phyloP scores from a whole-genome alignment of 2,888 invertebrate genomes.

The Atrina japonica region DNA sequence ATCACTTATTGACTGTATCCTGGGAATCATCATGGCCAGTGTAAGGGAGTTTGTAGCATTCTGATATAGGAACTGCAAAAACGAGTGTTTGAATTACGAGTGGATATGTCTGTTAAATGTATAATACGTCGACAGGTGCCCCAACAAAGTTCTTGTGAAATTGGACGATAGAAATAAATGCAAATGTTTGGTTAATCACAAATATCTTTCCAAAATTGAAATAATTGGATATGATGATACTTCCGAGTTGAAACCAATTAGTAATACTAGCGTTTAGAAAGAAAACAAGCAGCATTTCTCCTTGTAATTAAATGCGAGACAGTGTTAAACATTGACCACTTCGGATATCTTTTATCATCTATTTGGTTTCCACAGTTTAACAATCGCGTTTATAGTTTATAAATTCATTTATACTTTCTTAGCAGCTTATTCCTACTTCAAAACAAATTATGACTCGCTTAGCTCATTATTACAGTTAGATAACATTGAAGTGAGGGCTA shows the following conservation, averaged over 20 bases:
- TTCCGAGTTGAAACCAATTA: slow-evolving; percentile 29
- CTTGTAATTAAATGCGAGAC: slow-evolving; percentile 12
- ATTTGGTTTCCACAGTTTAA: slow-evolving; percentile 1
- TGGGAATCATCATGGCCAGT: too few relatives aligned
- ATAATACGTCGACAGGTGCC: slow-evolving; percentile 19
- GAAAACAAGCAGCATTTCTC: slow-evolving; percentile 22
- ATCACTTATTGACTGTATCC: too few relatives aligned
- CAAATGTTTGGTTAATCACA: slow-evolving; percentile 34
- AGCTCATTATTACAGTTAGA: slow-evolving; percentile 18
- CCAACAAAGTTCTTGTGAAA: slow-evolving; percentile 6
- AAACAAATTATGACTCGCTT: slow-evolving; percentile 22
- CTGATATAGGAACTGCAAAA: too few relatives aligned
- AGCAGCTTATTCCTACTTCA: slow-evolving; percentile 21
- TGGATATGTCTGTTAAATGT: slow-evolving; percentile 5
- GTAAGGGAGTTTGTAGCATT: too few relatives aligned
- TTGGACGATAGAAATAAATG: slow-evolving; percentile 11
- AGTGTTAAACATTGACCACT: too few relatives aligned
- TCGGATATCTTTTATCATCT: too few relatives aligned
- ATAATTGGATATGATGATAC: slow-evolving; percentile 38
- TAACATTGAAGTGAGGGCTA: slow-evolving; percentile 15
- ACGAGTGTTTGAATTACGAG: not conserved
- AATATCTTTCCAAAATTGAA: slow-evolving; percentile 29
- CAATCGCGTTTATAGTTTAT: slow-evolving; percentile 10
- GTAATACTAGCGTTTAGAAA: slow-evolving; percentile 22
- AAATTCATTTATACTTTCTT: slow-evolving; percentile 13